Base-by-base conservation (phyloP, 2,888 invertebrate genomes). In the Dromius quadrimaculatus region DNA sequence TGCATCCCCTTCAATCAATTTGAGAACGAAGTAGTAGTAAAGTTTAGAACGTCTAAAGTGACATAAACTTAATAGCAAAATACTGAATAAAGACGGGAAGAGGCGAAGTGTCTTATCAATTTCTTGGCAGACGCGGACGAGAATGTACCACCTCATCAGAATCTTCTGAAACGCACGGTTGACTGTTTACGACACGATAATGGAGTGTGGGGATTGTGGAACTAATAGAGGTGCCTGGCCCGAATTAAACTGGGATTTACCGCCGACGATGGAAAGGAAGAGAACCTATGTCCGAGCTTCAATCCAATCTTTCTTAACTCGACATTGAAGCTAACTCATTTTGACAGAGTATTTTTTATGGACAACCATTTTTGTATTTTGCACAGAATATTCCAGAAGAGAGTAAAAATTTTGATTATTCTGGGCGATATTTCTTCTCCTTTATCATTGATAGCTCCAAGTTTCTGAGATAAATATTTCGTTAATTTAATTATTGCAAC, bases 171-270 rank as follows among this genome's bases (percentile, higher is more conserved):
- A 59, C 57, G 68, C 59, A 68, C 59, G 68, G 41, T 68, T 68
- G 41, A 68, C 68, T 68, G 68, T 68, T 68, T 68, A 68, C 68
- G 68, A 68, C 68, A 68, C 28, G 59, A 68, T 68, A 68, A 68
- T 68, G 59, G 68, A 68, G 68, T 68, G 68, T 59, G 59, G 66
- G 68, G 68, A 68, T 68, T 57, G 19, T 17, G 32, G 68, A 43
- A 59, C 68, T 68, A 68, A 68, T 59, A 68, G 68, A 68, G 59
- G 68, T 57, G 68, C 68, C 59, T 57, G 59, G 57, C 59, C 68
- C 68, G 68, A 68, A 68, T 68, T 68, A 68, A 68, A 68, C 45
- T 68, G 57, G 68, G 68, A 68, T 68, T 68, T 68, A 68, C 68
- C 41, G 68, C 36, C 59, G 20, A 6, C 5, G 59, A 11, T 3